phyloP scores from a whole-genome alignment of 2,888 invertebrate species.

The Podotricha telesiphe region DNA sequence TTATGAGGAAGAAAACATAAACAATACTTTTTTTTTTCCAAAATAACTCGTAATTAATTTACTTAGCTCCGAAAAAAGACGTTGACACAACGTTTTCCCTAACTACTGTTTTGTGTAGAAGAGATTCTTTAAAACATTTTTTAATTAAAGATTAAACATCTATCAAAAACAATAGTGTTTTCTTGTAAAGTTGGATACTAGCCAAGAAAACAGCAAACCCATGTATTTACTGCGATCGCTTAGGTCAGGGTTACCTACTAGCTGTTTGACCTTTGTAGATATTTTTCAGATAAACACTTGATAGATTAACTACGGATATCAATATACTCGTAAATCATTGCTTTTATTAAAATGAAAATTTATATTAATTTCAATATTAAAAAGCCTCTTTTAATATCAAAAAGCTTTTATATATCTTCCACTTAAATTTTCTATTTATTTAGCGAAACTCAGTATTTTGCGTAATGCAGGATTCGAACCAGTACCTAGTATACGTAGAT shows the following conservation, averaged over 20 bases:
- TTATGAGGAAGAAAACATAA: too few species aligned
- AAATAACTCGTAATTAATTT: too few species aligned
- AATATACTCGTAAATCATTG: neutral
- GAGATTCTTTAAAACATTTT: neutral
- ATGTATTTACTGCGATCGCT: slow-evolving; percentile 9
- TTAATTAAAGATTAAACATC: neutral
- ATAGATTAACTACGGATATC: slow-evolving; percentile 12
- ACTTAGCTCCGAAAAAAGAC: too few species aligned
- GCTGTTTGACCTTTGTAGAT: slow-evolving; percentile 21
- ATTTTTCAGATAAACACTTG: slow-evolving; percentile 13
- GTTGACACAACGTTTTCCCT: too few species aligned
- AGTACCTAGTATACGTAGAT: too few species aligned
- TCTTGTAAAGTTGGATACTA: neutral
- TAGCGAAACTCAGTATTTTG: too few species aligned
- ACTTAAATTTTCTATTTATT: too few species aligned
- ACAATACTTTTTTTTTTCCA: too few species aligned
- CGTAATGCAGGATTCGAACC: too few species aligned
- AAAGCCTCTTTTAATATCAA: too few species aligned
- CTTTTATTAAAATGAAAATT: neutral
- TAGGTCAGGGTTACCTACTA: slow-evolving; percentile 22
- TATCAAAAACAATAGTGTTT: neutral
- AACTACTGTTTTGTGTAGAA: too few species aligned
- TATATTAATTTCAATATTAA: neutral
- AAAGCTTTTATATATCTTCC: too few species aligned
- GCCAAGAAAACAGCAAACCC: slow-evolving; percentile 17